phyloP scores from a whole-genome alignment of 2,888 invertebrate species.

The Agrotis clavis region DNA sequence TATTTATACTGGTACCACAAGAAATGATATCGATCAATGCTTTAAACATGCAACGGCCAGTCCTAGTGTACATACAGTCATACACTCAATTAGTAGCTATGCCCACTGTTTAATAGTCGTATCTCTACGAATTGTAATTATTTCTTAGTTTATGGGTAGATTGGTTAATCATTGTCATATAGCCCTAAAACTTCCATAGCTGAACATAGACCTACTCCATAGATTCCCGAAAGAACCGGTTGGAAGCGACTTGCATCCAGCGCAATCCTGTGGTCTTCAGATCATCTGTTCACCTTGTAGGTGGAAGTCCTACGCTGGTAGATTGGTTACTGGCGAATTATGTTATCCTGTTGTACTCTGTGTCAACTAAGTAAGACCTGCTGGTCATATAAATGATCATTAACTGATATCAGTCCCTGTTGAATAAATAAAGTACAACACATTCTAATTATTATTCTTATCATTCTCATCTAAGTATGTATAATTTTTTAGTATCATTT shows the following conservation, averaged over 20 bases:
- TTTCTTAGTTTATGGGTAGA: constrained; percentile 22
- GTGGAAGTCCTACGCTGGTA: too few species aligned
- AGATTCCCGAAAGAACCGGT: too few species aligned
- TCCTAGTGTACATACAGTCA: constrained; percentile 35
- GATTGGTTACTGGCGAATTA: constrained; percentile 39
- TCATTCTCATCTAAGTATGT: constrained; percentile 19
- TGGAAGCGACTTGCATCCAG: too few species aligned
- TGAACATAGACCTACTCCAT: too few species aligned
- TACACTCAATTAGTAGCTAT: constrained; percentile 46
- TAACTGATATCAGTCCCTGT: constrained; percentile 29
- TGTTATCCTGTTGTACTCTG: constrained; percentile 32
- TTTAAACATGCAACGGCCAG: constrained; percentile 44
- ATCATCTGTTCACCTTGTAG: too few species aligned
- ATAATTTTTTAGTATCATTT: constrained; percentile 8
- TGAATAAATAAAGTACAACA: constrained; percentile 18
- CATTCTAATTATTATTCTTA: constrained; percentile 28
- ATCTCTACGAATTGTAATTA: constrained; percentile 41
- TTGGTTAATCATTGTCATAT: constrained; percentile 17
- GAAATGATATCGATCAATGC: constrained; percentile 50
- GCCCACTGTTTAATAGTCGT: constrained; percentile 44
- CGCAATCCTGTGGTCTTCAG: too few species aligned
- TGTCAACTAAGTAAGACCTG: not conserved
- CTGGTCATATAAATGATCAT: constrained; percentile 46
- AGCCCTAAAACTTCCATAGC: too few species aligned
- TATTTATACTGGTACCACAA: constrained; percentile 50